Conservation (phyloP, 2,888 invertebrate species). For the Xanthostigma xanthostigma region DNA sequence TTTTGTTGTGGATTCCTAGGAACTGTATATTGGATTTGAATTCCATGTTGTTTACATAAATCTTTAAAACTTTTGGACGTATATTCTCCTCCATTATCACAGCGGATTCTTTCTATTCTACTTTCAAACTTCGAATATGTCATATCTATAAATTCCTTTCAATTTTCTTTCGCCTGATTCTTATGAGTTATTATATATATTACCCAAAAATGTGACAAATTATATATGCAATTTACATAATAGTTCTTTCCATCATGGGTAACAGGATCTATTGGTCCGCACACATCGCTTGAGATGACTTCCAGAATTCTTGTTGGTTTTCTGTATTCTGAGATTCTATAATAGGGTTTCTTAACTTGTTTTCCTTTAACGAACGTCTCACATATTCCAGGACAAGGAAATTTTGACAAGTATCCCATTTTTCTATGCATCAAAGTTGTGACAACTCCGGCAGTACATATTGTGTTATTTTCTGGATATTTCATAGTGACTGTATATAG, state of each 20-base stretch:
- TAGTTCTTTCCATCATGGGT: slow-evolving; percentile 21
- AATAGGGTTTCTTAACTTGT: no score
- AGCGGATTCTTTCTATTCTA: slow-evolving; percentile 12
- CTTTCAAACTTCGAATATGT: slow-evolving; percentile 10
- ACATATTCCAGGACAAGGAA: no score
- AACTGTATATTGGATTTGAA: no score
- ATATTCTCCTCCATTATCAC: slow-evolving; percentile 16
- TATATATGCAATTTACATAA: slow-evolving; percentile 19
- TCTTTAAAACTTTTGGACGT: slow-evolving; percentile 8
- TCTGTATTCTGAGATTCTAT: no score
- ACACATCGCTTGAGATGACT: slow-evolving; percentile 21
- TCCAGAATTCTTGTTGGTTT: slow-evolving; percentile 21
- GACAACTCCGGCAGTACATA: no score
- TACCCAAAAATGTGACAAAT: no score
- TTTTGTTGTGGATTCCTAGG: no score
- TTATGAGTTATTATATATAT: slow-evolving; percentile 10
- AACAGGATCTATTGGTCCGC: slow-evolving; percentile 20
- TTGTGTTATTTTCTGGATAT: no score
- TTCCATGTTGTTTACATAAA: slow-evolving; percentile 13
- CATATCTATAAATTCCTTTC: slow-evolving; percentile 13
- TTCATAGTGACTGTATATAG: no score
- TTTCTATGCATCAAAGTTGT: no score
- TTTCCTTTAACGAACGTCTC: no score
- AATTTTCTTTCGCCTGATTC: slow-evolving; percentile 9
- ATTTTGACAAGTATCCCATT: no score